These are phyloP conservation scores for Peucedramus taeniatus DNA, from an alignment of 2,113 vertebrate species.

Conservation along the genomic window DNA sequence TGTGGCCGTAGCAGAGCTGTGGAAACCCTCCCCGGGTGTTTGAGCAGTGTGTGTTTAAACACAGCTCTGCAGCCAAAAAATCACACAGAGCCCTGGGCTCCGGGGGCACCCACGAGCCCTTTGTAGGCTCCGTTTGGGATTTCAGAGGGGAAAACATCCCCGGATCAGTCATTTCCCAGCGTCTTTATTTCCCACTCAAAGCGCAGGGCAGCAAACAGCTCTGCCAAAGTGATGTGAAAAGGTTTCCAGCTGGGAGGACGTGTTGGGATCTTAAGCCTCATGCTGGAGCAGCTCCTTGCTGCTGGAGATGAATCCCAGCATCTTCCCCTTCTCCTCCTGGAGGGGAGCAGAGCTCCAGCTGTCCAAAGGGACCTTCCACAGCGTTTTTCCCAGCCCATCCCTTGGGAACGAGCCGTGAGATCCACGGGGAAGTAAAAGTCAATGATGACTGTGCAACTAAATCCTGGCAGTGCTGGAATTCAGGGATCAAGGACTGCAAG, in stretches of 20 bases:
- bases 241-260: neutral
- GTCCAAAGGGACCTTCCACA: neutral
- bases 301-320: neutral
- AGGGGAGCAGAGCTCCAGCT: neutral
- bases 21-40: neutral
- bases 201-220: neutral
- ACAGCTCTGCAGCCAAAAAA: neutral
- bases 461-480: neutral
- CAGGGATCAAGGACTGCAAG: rapidly evolving
- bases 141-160: neutral
- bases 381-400: rapidly evolving
- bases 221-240: neutral
- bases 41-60: rapidly evolving
- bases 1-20: neutral
- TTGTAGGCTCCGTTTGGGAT: neutral
- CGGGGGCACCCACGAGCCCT: neutral
- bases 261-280: neutral
- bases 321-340: neutral
- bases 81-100: neutral
- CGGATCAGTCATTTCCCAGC: neutral
- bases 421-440: rapidly evolving
- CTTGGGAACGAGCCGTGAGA: rapidly evolving
- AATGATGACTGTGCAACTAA: rapidly evolving
- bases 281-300: neutral
- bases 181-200: neutral